phyloP scores from a whole-genome alignment of 2,797 vertebrate genomes.

The Aplochiton taeniatus region DNA sequence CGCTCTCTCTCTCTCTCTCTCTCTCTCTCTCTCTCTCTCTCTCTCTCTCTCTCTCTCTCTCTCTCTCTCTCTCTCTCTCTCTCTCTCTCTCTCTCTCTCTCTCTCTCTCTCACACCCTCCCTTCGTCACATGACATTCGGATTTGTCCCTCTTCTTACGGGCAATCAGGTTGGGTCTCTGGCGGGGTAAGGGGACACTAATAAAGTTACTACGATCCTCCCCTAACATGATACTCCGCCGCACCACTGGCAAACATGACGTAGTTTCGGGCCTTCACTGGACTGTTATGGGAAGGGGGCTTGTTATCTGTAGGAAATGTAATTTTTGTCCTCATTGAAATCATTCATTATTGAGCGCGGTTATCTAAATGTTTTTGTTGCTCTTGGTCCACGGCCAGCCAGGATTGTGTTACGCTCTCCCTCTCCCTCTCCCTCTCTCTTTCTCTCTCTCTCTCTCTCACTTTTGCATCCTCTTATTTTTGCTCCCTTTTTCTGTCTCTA shows the following conservation, averaged over 20 bases:
- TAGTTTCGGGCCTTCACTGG: slow-evolving; percentile 62
- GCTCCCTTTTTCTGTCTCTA: slow-evolving; percentile 37
- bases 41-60: slow-evolving; percentile 5
- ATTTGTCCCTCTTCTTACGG: slow-evolving; percentile 40
- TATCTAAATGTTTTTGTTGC: slow-evolving; percentile 86
- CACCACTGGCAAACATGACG: slow-evolving; percentile 68
- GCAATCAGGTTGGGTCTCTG: slow-evolving; percentile 65
- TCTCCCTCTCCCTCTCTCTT: slow-evolving; percentile 51
- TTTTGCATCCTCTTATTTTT: slow-evolving; percentile 44
- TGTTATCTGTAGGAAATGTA: slow-evolving; percentile 85
- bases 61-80: neutral
- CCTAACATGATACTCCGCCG: slow-evolving; percentile 60
- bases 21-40: slow-evolving; percentile 33
- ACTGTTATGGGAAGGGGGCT: slow-evolving; percentile 79
- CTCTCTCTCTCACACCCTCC: neutral
- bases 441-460: slow-evolving; percentile 52
- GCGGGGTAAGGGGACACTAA: slow-evolving; percentile 72
- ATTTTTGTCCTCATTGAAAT: slow-evolving; percentile 86
- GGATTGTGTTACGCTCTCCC: slow-evolving; percentile 75
- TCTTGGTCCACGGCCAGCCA: slow-evolving; percentile 76
- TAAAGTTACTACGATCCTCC: slow-evolving; percentile 69
- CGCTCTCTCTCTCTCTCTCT: slow-evolving; percentile 10
- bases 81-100: slow-evolving; percentile 6
- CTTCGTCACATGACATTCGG: neutral
- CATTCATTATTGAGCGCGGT: slow-evolving; percentile 81